Conservation (phyloP, 2,888 invertebrate species). For the Tetragonisca angustula region DNA sequence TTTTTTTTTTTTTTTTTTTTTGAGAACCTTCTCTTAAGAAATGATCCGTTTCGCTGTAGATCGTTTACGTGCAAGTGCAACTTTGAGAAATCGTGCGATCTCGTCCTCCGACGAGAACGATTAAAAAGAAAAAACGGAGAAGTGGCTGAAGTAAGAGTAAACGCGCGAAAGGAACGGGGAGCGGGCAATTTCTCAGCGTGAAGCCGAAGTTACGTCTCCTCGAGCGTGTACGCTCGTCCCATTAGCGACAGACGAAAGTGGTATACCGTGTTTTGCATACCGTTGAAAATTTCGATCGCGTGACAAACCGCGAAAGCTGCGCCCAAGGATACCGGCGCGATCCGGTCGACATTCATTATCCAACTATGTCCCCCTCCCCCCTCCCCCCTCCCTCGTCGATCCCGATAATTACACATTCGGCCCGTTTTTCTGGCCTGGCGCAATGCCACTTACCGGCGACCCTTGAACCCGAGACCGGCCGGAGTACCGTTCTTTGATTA, state of each 20-base stretch:
- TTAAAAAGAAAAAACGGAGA: not conserved
- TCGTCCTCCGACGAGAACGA: not conserved
- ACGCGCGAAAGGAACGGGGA: not conserved
- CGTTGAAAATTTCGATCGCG: constrained; percentile 55
- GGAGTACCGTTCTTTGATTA: constrained; percentile 69
- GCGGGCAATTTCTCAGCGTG: not conserved
- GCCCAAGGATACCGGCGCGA: constrained; percentile 30
- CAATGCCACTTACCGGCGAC: constrained; percentile 68
- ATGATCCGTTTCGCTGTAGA: too few relatives aligned
- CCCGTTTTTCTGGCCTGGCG: constrained; percentile 52
- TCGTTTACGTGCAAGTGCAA: too few relatives aligned
- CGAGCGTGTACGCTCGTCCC: not conserved
- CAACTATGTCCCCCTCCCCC: constrained; percentile 4
- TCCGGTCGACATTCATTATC: constrained; percentile 54
- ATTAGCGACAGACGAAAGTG: constrained; percentile 13
- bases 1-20: too few relatives aligned
- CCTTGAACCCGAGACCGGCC: constrained; percentile 61
- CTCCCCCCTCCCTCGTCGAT: constrained; percentile 7
- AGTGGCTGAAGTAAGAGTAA: not conserved
- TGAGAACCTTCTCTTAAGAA: too few relatives aligned
- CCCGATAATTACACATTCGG: constrained; percentile 58
- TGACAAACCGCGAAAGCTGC: constrained; percentile 50
- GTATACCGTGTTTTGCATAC: constrained; percentile 17
- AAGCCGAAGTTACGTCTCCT: not conserved
- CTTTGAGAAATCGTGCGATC: too few relatives aligned